These are phyloP conservation scores for Drosophila melanosoma DNA, from an alignment of 2,888 invertebrate genomes.

Conservation along the genomic window DNA sequence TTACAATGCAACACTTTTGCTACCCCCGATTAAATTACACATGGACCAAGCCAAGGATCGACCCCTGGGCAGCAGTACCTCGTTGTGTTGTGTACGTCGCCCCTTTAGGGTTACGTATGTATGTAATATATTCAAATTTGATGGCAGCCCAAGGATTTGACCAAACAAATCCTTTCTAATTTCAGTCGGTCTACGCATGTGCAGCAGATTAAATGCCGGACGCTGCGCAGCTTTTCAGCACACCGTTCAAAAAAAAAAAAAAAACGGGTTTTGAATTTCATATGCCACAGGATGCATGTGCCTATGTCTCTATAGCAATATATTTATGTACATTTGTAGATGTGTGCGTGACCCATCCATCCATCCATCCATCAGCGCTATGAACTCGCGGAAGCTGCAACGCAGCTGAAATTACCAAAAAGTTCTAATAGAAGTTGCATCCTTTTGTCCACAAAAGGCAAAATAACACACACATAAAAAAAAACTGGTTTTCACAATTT, in stretches of 20 bases:
- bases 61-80: constrained; percentile 63
- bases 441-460: constrained; percentile 62
- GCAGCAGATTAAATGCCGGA: constrained; percentile 72
- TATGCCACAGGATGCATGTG: constrained; percentile 52
- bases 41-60: constrained; percentile 57
- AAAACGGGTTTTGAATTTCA: constrained; percentile 76
- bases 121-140: constrained; percentile 59
- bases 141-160: constrained; percentile 65
- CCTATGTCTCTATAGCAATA: constrained; percentile 4
- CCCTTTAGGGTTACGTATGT: constrained; percentile 45
- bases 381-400: constrained; percentile 66
- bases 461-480: constrained; percentile 25
- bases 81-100: constrained; percentile 50
- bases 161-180: constrained; percentile 78
- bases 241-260: constrained; percentile 17
- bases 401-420: constrained; percentile 66
- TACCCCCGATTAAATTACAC: constrained; percentile 64
- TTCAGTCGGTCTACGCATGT: constrained; percentile 59
- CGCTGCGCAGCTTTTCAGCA: constrained; percentile 68
- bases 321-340: background rate
- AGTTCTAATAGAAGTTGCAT: constrained; percentile 77
- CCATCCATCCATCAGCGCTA: constrained; percentile 62
- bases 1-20: constrained; percentile 72
- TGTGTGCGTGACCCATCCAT: constrained; percentile 68
- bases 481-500: constrained; percentile 65